Conservation (phyloP, 2,113 vertebrate species). For the Prunella himalayana region DNA sequence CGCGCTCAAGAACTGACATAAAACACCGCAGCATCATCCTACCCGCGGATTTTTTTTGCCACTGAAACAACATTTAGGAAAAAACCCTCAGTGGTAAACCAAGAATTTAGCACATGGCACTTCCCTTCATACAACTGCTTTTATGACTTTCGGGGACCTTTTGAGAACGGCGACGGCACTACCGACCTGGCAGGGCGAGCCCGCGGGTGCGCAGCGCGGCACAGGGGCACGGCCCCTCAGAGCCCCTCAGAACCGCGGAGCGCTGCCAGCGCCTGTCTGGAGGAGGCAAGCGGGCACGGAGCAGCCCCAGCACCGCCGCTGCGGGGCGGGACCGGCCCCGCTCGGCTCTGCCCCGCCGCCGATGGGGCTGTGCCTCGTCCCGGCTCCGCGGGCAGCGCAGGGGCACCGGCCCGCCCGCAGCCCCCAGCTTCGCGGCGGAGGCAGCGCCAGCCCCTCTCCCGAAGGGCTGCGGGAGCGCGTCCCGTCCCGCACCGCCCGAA, state of each 20-base stretch:
- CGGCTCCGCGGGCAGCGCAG: not conserved
- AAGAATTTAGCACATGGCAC: rapidly evolving
- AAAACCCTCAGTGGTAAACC: rapidly evolving
- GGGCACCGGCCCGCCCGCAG: not conserved
- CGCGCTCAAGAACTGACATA: not conserved
- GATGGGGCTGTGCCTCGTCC: not conserved
- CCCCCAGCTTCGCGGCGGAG: not conserved
- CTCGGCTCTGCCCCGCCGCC: not conserved
- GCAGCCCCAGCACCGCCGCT: not conserved
- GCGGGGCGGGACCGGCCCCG: not conserved
- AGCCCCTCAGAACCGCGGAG: not conserved
- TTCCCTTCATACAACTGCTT: too few relatives aligned
- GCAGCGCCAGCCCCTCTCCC: not conserved
- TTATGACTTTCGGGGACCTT: not conserved
- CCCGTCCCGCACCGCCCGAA: not conserved
- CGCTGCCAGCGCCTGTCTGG: not conserved
- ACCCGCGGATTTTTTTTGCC: not conserved
- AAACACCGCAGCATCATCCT: not conserved
- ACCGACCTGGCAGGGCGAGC: not conserved
- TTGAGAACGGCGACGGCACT: not conserved
- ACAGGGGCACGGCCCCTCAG: not conserved
- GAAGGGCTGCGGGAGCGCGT: not conserved
- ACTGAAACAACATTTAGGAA: not conserved
- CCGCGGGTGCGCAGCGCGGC: not conserved
- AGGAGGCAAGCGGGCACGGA: not conserved